phyloP scores from a whole-genome alignment of 2,888 invertebrate species.

The Monopis laevigella region DNA sequence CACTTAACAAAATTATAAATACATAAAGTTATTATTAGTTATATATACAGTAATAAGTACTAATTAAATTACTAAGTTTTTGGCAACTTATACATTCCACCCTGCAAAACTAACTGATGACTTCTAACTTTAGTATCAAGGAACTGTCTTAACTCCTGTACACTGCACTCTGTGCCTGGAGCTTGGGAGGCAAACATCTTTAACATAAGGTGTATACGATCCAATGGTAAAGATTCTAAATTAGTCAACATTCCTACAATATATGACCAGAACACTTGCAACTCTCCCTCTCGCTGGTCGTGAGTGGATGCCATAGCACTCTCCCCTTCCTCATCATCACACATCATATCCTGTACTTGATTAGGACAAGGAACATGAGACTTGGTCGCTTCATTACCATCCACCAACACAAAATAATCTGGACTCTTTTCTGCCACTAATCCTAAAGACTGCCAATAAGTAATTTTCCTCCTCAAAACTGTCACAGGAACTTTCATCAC shows the following conservation, averaged over 20 bases:
- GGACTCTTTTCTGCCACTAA: conserved; percentile 79
- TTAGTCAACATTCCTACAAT: conserved; percentile 97
- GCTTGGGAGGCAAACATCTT: conserved; percentile 97
- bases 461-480: conserved; percentile 84
- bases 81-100: conserved; percentile 88
- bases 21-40: too few species aligned
- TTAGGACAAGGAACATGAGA: conserved; percentile 64
- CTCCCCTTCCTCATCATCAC: conserved; percentile 91
- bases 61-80: conserved; percentile 56
- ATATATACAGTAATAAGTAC: neutral
- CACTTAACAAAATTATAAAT: too few species aligned
- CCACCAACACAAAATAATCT: conserved; percentile 79
- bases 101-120: conserved; percentile 85
- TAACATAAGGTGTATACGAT: conserved; percentile 94
- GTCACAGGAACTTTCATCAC: conserved; percentile 89
- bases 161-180: conserved; percentile 87
- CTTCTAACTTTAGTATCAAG: conserved; percentile 93
- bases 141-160: conserved; percentile 88
- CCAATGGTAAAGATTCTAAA: conserved; percentile 88
- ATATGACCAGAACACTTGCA: conserved; percentile 96
- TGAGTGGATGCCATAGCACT: conserved; percentile 95
- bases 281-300: conserved; percentile 92
- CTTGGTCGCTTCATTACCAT: conserved; percentile 65
- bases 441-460: conserved; percentile 95
- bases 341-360: conserved; percentile 71